Percentiles rank a stretch among this genome's conserved stretches.
These are phyloP conservation scores for Gambelia wislizenii DNA, from an alignment of 2,797 vertebrate species.

Conservation along the genomic window DNA sequence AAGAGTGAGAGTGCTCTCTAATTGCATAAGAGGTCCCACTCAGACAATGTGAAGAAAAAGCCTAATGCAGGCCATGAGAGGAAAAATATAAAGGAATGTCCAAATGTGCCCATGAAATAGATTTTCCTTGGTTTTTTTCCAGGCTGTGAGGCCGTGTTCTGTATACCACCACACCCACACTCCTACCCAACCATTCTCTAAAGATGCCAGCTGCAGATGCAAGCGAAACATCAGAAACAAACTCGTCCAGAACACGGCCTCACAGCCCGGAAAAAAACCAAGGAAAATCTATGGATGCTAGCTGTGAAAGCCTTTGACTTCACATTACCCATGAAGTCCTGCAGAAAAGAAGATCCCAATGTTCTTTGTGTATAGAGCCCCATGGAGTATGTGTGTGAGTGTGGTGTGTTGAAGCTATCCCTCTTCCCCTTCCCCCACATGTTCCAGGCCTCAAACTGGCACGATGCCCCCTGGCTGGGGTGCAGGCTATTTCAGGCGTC, in stretches of 20 bases:
- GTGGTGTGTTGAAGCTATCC: background rate
- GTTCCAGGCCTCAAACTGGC: slow-evolving; percentile 38
- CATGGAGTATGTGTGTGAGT: background rate
- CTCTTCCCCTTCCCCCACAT: slow-evolving; percentile 14
- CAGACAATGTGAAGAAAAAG: background rate
- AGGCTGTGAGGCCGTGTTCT: too few relatives aligned
- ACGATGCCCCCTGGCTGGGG: slow-evolving; percentile 40
- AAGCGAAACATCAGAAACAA: too few relatives aligned
- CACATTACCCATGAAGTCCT: background rate
- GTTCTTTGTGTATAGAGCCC: background rate
- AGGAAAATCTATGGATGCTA: too few relatives aligned
- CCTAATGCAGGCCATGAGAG: background rate
- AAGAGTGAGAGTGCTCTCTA: background rate
- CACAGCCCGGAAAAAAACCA: too few relatives aligned
- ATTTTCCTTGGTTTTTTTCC: too few relatives aligned
- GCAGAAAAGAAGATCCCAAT: background rate
- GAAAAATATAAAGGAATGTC: background rate
- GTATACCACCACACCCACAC: too few relatives aligned
- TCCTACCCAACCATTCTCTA: too few relatives aligned
- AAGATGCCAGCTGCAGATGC: too few relatives aligned
- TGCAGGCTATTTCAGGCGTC: slow-evolving; percentile 45
- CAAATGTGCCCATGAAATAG: background rate
- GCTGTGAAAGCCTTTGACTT: too few relatives aligned
- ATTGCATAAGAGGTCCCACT: background rate
- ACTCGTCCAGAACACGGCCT: too few relatives aligned